Percentiles rank a stretch among this genome's conserved stretches.
phyloP scores from a whole-genome alignment of 2,888 invertebrate genomes.

The Nycteola revayana region DNA sequence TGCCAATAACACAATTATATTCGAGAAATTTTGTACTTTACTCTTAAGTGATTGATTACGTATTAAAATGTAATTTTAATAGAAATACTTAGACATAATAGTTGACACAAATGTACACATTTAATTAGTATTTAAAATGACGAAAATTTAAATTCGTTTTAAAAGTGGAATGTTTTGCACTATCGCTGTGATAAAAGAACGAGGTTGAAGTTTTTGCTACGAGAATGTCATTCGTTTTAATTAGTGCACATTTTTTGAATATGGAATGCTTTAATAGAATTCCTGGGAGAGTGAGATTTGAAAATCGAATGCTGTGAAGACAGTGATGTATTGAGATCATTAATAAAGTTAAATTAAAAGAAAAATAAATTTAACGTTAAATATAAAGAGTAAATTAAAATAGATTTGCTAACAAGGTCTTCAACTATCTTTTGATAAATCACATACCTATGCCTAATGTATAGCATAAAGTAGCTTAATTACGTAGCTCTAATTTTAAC shows the following conservation, averaged over 20 bases:
- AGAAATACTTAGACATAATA: too few species aligned
- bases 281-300: conserved; percentile 12
- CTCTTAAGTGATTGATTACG: too few species aligned
- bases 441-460: too few species aligned
- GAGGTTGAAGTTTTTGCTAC: conserved; percentile 10
- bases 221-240: conserved; percentile 22
- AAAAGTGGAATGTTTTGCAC: conserved; percentile 4
- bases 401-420: too few species aligned
- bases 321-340: conserved; percentile 11
- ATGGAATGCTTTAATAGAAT: conserved; percentile 17
- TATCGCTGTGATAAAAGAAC: conserved; percentile 8
- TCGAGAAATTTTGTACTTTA: conserved; percentile 12
- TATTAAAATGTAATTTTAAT: too few species aligned
- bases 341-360: not conserved
- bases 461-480: too few species aligned
- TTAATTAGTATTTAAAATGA: conserved; percentile 17
- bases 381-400: too few species aligned
- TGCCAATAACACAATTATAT: conserved; percentile 16
- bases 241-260: conserved; percentile 20
- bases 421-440: too few species aligned
- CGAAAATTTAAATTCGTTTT: conserved; percentile 5
- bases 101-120: too few species aligned
- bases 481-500: too few species aligned
- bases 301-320: conserved; percentile 14
- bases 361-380: too few species aligned